Base-by-base conservation (phyloP, 2,888 invertebrate genomes). In the Thereva nobilitata region DNA sequence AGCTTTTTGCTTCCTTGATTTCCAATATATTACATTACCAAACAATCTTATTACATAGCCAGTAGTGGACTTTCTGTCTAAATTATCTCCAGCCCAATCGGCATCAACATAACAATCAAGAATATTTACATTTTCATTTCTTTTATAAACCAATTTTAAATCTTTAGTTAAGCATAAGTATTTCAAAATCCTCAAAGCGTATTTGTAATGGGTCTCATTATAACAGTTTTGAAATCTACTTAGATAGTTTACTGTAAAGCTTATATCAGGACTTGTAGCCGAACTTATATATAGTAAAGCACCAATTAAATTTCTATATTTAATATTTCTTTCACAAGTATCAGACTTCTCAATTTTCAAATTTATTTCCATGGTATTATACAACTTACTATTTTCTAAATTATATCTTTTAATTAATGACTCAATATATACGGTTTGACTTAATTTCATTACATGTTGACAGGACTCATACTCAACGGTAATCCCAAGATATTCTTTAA, bases 161-260 rank as follows among this genome's bases (percentile, higher is more conserved):
- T n/a, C n/a, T n/a, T n/a, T n/a, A n/a, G n/a, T n/a, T n/a, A n/a
- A n/a, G n/a, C n/a, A n/a, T n/a, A n/a, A n/a, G n/a, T n/a, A n/a
- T n/a, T n/a, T n/a, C n/a, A n/a, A n/a, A n/a, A n/a, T n/a, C n/a
- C n/a, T n/a, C n/a, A n/a, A n/a, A n/a, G n/a, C n/a, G n/a, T n/a
- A n/a, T n/a, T n/a, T n/a, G n/a, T n/a, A 70, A 70, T 68, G 71
- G 5, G 70, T 63, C 35, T 71, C 64, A 70, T 74, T 65, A 68
- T 74, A 78, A 71, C 75, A 74, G 68, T 70, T 76, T 73, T 78
- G 77, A 69, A 71, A 77, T 69, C 76, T 61, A 71, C 77, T 77
- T 41, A 77, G 69, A 59, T 76, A 77, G 70, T 77, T 77, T 7
- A 77, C 75, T 68, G 74, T 73, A 57, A 67, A 77, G 34, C 72